Evolutionary conservation across 2,888 invertebrate genomes (phyloP).

Genomic region (Melolontha melolontha): DNA sequence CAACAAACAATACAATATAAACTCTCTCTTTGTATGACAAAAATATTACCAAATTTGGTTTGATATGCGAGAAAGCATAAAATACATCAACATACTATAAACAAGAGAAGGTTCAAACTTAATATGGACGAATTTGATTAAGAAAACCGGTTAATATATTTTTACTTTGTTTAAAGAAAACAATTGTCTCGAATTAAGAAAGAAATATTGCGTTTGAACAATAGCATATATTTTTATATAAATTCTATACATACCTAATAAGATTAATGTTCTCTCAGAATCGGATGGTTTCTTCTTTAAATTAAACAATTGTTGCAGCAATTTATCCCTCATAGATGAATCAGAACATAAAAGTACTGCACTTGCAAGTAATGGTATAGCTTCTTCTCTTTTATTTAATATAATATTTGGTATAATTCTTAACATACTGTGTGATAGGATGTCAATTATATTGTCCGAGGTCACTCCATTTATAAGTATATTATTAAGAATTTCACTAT

Average conservation of each 20-base stretch:
- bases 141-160: no score
- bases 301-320: slow-evolving; percentile 77
- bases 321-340: slow-evolving; percentile 70
- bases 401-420: slow-evolving; percentile 77
- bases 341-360: slow-evolving; percentile 73
- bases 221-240: no score
- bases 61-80: no score
- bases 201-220: no score
- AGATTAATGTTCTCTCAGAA: slow-evolving; percentile 72
- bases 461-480: slow-evolving; percentile 61
- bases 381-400: slow-evolving; percentile 76
- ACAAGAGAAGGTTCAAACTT: no score
- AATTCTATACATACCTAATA: slow-evolving; percentile 64
- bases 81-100: no score
- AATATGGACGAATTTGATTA: no score
- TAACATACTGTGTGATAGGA: slow-evolving; percentile 70
- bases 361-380: slow-evolving; percentile 74
- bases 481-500: slow-evolving; percentile 61
- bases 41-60: no score
- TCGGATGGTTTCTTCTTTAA: slow-evolving; percentile 78
- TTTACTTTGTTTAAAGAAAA: no score
- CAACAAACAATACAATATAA: no score
- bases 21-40: no score
- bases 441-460: slow-evolving; percentile 65
- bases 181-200: no score